Evolutionary conservation across 2,113 vertebrate species (phyloP), one percentile per base, ranked within the genome.

Genomic region (Columba livia): DNA sequence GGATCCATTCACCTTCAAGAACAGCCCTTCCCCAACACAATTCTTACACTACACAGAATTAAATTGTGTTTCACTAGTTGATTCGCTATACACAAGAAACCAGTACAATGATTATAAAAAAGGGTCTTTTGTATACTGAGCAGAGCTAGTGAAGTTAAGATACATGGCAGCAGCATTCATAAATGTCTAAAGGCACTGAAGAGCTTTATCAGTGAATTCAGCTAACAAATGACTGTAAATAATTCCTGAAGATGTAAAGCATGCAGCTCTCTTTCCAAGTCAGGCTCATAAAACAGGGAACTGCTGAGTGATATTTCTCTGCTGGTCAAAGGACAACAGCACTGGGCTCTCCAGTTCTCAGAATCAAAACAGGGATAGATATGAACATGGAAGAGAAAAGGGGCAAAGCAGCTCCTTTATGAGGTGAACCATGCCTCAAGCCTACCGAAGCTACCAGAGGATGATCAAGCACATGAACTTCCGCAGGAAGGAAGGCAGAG

Each of bases 111-210:
- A 62, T 85, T 90, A 72, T 66, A 32, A 72, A 81, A 90, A 72
- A 34, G 24, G 5, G 4, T 48, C 34, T 82, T 96, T 56, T 40
- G 25, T 88, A 53, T 21, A 84, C 25, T 34, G 36, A 92, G 31
- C 32, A 87, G 78, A 84, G 53, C 21, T 85, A 61, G 36, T 0
- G 9, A 64, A 89, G 40, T 72, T 72, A 82, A 70, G 80, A 87
- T 29, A 69, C 15, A 31, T 79, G 51, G 87, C 73, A 86, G 60
- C 64, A 88, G 24, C 56, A 62, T 88, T 88, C 77, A 90, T 90
- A 92, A 78, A 84, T 51, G 36, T 90, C 80, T 94, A 42, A 95
- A 81, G 73, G 58, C 40, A 65, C 57, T 58, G 73, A 94, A 89
- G 50, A 77, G 20, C 50, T 90, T 92, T 75, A 92, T 91, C 81